These are phyloP conservation scores for Amblyjoppa proteus DNA, from an alignment of 2,888 invertebrate genomes.

Conservation along the genomic window DNA sequence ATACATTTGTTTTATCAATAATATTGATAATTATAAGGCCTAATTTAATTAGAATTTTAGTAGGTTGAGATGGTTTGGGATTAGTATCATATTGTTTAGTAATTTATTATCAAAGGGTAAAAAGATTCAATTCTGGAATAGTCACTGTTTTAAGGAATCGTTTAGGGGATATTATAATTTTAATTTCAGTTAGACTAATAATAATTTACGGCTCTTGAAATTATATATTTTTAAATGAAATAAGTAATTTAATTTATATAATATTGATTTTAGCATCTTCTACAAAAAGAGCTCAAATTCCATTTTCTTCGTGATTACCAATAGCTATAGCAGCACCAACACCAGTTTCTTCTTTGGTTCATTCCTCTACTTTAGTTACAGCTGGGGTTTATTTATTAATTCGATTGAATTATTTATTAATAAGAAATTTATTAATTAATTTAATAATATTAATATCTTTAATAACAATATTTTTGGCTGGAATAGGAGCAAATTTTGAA, in stretches of 20 bases:
- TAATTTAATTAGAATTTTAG: constrained; percentile 90
- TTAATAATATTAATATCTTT: constrained; percentile 78
- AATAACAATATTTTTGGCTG: constrained; percentile 88
- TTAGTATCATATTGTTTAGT: constrained; percentile 91
- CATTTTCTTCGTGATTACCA: constrained; percentile 92
- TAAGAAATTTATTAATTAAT: constrained; percentile 84
- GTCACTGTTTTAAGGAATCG: constrained; percentile 91
- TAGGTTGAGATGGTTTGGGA: constrained; percentile 91
- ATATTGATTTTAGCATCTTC: constrained; percentile 86
- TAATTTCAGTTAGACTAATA: constrained; percentile 87
- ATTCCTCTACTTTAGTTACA: constrained; percentile 92
- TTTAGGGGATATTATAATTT: constrained; percentile 90
- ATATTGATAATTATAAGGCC: constrained; percentile 89
- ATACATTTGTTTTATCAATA: constrained; percentile 90
- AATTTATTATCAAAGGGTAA: constrained; percentile 90
- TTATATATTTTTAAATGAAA: constrained; percentile 85
- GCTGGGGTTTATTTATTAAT: constrained; percentile 91
- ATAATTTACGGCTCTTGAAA: constrained; percentile 85
- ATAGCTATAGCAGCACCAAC: constrained; percentile 92
- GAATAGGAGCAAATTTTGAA: constrained; percentile 88
- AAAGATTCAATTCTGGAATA: constrained; percentile 90
- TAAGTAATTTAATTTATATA: constrained; percentile 83
- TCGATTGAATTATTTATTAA: constrained; percentile 87
- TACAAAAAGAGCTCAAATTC: constrained; percentile 93
- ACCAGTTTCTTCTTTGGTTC: constrained; percentile 91